phyloP scores from a whole-genome alignment of 2,888 invertebrate species.

The Steinernema scapterisci region DNA sequence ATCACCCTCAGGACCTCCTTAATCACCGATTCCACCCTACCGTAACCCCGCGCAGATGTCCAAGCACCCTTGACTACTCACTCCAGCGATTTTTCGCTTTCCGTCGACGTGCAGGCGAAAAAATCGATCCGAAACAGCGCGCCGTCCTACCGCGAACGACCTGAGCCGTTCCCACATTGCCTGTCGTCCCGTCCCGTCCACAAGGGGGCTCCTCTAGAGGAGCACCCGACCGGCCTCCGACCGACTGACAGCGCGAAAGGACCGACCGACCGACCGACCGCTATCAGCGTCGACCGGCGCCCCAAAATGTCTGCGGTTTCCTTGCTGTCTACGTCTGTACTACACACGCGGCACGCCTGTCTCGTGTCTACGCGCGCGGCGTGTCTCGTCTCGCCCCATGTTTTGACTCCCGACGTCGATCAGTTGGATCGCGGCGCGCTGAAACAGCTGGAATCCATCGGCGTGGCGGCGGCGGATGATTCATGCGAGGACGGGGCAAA shows the following conservation, averaged over 20 bases:
- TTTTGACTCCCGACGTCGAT: slow-evolving; percentile 13
- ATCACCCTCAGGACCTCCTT: no score
- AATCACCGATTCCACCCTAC: no score
- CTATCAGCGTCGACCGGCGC: slow-evolving; percentile 11
- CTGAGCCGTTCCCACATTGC: neutral
- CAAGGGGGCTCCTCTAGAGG: no score
- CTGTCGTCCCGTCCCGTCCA: no score
- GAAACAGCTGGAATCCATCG: slow-evolving; percentile 9
- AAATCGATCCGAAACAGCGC: slow-evolving; percentile 16
- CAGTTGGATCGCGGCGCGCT: neutral
- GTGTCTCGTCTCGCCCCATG: neutral
- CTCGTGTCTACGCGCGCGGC: neutral
- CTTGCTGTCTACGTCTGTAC: no score
- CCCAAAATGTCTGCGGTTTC: neutral
- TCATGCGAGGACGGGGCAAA: neutral
- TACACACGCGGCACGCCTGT: no score
- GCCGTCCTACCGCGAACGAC: slow-evolving; percentile 21
- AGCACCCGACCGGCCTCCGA: neutral
- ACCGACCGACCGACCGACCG: neutral
- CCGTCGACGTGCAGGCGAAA: no score
- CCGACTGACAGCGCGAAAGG: neutral
- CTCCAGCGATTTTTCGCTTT: no score
- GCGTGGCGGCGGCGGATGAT: neutral
- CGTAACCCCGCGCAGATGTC: no score
- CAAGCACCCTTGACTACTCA: no score